These are phyloP conservation scores for Polyergus mexicanus DNA, from an alignment of 1,140 invertebrate genomes.

Conservation along the genomic window DNA sequence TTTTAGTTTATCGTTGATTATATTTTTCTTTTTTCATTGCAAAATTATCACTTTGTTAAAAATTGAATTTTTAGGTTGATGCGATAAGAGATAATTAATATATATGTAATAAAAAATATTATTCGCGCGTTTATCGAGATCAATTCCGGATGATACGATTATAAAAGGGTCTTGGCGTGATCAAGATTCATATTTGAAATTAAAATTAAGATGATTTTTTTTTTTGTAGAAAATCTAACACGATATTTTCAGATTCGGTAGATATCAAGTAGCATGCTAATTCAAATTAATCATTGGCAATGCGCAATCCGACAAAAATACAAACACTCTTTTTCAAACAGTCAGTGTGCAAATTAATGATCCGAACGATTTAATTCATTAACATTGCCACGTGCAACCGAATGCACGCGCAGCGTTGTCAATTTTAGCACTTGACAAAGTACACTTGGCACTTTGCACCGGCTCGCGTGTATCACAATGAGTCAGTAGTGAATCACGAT, in stretches of 20 bases:
- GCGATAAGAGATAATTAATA: not conserved
- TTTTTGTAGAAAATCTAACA: not conserved
- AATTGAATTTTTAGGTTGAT: not conserved
- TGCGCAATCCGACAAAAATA: conserved; percentile 23
- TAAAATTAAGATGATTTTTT: too few species aligned
- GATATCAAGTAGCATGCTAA: not conserved
- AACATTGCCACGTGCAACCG: conserved; percentile 29
- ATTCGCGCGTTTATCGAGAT: too few species aligned
- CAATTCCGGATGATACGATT: not conserved
- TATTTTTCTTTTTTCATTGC: not conserved
- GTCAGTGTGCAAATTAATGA: conserved; percentile 41
- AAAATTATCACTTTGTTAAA: not conserved
- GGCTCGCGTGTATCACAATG: conserved; percentile 53
- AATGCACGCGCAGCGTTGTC: conserved; percentile 51
- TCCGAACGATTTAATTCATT: conserved; percentile 40
- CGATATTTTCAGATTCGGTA: too few species aligned
- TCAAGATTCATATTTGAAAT: not conserved
- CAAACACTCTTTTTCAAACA: conserved; percentile 39
- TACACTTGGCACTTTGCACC: conserved; percentile 57
- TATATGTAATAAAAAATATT: not conserved
- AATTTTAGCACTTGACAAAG: conserved; percentile 59
- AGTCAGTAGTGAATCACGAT: conserved; percentile 63
- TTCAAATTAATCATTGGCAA: conserved; percentile 30
- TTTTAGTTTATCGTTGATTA: not conserved
- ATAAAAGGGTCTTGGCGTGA: not conserved